Evolutionary conservation across 2,113 vertebrate genomes (phyloP).

Genomic region (Potamarius usumacintae): DNA sequence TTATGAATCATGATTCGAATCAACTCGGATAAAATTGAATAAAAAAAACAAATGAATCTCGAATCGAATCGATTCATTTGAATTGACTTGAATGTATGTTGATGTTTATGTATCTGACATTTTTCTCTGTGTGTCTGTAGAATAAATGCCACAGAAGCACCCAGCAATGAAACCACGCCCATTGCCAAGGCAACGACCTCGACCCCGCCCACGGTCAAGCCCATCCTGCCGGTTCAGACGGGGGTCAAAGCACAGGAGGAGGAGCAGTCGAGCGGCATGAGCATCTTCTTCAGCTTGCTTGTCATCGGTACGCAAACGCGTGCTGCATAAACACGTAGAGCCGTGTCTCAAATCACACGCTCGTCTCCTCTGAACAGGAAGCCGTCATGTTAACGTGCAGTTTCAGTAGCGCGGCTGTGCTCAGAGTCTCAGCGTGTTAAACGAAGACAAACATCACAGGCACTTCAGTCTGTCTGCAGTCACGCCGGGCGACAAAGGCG

Average conservation of each 20-base stretch:
- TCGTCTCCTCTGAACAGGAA: not conserved
- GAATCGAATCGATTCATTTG: not conserved
- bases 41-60: no score
- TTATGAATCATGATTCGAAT: not conserved
- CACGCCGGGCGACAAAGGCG: not conserved
- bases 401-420: not conserved
- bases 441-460: not conserved
- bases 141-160: constrained; percentile 77
- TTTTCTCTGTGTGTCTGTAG: constrained; percentile 55
- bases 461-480: not conserved
- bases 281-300: constrained; percentile 96
- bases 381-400: no score
- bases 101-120: not conserved
- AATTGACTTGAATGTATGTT: not conserved
- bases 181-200: constrained; percentile 74
- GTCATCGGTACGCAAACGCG: constrained; percentile 82
- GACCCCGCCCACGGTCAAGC: constrained; percentile 83
- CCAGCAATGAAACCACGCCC: constrained; percentile 75
- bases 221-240: constrained; percentile 91
- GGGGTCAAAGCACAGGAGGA: constrained; percentile 96
- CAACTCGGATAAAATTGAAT: not conserved
- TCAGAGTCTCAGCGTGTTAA: not conserved
- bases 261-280: constrained; percentile 97
- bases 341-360: not conserved
- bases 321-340: not conserved